Percentiles rank a stretch among this genome's conserved stretches.
phyloP scores from a whole-genome alignment of 2,797 vertebrate genomes.

The Telmatherina bonti region DNA sequence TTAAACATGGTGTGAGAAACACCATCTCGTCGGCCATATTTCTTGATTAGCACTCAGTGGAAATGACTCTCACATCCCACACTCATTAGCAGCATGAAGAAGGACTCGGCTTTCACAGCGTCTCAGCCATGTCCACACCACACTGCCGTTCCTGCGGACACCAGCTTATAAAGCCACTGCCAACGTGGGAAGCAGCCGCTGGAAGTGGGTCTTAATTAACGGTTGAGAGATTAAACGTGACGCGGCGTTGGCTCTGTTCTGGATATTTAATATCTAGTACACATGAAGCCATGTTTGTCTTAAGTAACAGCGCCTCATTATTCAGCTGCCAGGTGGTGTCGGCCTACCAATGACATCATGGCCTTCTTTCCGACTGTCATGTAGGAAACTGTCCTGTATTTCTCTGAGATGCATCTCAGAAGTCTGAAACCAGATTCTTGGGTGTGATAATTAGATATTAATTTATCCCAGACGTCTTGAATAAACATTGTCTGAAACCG shows the following conservation, averaged over 20 bases:
- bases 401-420: no score
- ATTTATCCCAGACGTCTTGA: no score
- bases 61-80: constrained; percentile 58
- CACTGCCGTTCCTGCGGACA: constrained; percentile 9
- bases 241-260: background rate
- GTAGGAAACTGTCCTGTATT: constrained; percentile 23
- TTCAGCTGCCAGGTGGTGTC: constrained; percentile 35
- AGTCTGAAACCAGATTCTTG: no score
- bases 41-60: constrained; percentile 56
- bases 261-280: constrained; percentile 32
- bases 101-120: constrained; percentile 32
- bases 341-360: constrained; percentile 31
- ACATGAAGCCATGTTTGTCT: constrained; percentile 16
- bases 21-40: constrained; percentile 38
- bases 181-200: constrained; percentile 10
- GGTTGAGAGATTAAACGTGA: constrained; percentile 13
- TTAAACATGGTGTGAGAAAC: constrained; percentile 23
- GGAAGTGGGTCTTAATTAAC: background rate
- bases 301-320: constrained; percentile 26
- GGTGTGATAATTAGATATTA: no score
- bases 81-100: constrained; percentile 30
- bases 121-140: constrained; percentile 22
- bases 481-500: no score
- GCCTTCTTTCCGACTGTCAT: constrained; percentile 24
- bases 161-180: background rate